Conservation (phyloP, 2,797 vertebrate genomes). For the Meriones psammophilus region DNA sequence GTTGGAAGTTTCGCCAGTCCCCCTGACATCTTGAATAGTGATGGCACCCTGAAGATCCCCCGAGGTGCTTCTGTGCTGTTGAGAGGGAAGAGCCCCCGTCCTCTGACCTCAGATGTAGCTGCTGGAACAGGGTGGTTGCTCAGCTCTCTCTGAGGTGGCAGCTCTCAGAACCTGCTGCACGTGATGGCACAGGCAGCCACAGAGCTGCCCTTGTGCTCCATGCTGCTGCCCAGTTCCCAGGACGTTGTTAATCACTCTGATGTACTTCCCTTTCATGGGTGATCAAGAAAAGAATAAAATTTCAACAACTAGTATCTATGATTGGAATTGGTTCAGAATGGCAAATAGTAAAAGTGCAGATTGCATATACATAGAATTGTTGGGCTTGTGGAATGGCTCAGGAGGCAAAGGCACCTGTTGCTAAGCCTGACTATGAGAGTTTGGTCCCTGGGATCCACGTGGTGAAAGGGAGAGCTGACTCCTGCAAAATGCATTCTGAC, state of each 20-base stretch:
- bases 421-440: not conserved
- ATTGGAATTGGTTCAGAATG: slow-evolving; percentile 6
- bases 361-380: not conserved
- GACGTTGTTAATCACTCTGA: slow-evolving; percentile 51
- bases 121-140: not conserved
- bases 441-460: not conserved
- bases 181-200: not conserved
- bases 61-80: slow-evolving; percentile 53
- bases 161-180: not conserved
- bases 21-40: slow-evolving; percentile 15
- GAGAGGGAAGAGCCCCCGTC: slow-evolving; percentile 26
- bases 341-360: slow-evolving; percentile 15
- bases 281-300: slow-evolving; percentile 61
- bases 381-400: not conserved
- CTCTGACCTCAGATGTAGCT: slow-evolving; percentile 55
- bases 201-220: slow-evolving; percentile 66
- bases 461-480: not conserved
- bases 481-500: not conserved
- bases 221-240: not conserved
- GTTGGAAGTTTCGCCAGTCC: slow-evolving; percentile 23
- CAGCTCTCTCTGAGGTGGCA: slow-evolving; percentile 23
- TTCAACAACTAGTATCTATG: slow-evolving; percentile 47
- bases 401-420: not conserved
- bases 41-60: slow-evolving; percentile 41
- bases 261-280: slow-evolving; percentile 21